Evolutionary conservation across 2,797 vertebrate species (phyloP).

Genomic region (Etheostoma nigrum): DNA sequence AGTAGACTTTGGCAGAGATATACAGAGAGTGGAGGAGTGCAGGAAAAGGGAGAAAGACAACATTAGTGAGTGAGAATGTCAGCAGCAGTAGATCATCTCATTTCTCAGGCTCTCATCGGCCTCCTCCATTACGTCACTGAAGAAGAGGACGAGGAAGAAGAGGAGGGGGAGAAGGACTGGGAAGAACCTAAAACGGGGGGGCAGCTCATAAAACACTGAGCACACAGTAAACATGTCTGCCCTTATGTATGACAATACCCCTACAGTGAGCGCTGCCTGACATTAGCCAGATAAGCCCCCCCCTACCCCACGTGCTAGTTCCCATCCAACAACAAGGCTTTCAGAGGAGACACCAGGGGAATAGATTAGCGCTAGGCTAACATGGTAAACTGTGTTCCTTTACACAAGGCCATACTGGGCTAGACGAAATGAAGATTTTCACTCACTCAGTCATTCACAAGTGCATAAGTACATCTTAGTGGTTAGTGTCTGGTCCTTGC

Average conservation of each 20-base stretch:
- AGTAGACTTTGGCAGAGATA: conserved; percentile 50
- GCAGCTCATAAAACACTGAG: conserved; percentile 90
- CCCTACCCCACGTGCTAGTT: conserved; percentile 58
- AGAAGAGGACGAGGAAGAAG: conserved; percentile 72
- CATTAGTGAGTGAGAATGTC: conserved; percentile 80
- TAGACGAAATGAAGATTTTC: conserved; percentile 61
- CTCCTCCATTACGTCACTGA: conserved; percentile 87
- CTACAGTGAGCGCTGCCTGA: conserved; percentile 89
- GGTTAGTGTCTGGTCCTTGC: conserved; percentile 62
- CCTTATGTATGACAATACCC: conserved; percentile 90
- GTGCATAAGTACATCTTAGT: conserved; percentile 60
- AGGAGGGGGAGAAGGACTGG: conserved; percentile 49
- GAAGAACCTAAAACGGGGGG: conserved; percentile 54
- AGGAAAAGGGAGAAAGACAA: conserved; percentile 74
- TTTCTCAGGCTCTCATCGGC: conserved; percentile 88
- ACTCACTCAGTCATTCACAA: conserved; percentile 79
- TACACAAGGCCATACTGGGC: conserved; percentile 50
- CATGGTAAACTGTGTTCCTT: conserved; percentile 66
- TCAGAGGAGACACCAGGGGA: conserved; percentile 71
- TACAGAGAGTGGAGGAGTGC: conserved; percentile 60
- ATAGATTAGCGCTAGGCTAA: conserved; percentile 77
- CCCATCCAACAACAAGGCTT: conserved; percentile 74
- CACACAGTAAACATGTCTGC: conserved; percentile 93
- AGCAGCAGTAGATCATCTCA: conserved; percentile 88
- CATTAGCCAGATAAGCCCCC: conserved; percentile 86